Base-by-base conservation (phyloP, 2,797 vertebrate species). In the Pygocentrus nattereri region DNA sequence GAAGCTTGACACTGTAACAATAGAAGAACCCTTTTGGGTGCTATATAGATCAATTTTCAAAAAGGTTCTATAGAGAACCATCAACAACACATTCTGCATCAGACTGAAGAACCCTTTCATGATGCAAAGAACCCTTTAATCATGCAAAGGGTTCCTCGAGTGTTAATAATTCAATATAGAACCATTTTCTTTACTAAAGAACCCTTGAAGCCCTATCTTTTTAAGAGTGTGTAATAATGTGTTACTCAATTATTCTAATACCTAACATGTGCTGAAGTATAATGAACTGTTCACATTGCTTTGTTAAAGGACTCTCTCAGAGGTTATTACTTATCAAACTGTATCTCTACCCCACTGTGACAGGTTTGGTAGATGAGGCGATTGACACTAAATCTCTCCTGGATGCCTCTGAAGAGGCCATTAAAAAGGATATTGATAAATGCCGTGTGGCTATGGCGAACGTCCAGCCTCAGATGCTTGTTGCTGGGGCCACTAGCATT, bases 361-460 rank as follows among this genome's bases (percentile, higher is more conserved):
- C 87, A 99, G 98, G 97, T 78, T 89, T 99, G 87, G 98, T 99
- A 81, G 98, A 99, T 84, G 97, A 98, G 92, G 98, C 98, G 80
- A 99, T 99, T 62, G 98, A 99, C 88, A 99, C 98, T 49, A 98
- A 97, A 88, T 99, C 98, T 74, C 93, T 99, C 74, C 82, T 99
- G 90, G 96, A 99, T 88, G 98, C 98, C 16, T 99, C 98, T 0
- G 98, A 99, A 89, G 98, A 99, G 89, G 97, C 98, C 23, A 99
- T 99, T 90, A 99, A 99, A 92, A 99, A 99, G 92, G 98, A 99
- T 90, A 96, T 99, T 58, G 98, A 99, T 88, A 99, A 99, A 88
- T 99, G 98, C 88, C 94, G 97, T 86, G 98, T 99, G 87, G 97
- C 98, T 4, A 99, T 99, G 97, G 97, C 98, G 23, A 99, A 99